Evolutionary conservation across 1,140 invertebrate genomes (phyloP), one percentile per base, ranked within the genome.

Genomic region (Venturia canescens): DNA sequence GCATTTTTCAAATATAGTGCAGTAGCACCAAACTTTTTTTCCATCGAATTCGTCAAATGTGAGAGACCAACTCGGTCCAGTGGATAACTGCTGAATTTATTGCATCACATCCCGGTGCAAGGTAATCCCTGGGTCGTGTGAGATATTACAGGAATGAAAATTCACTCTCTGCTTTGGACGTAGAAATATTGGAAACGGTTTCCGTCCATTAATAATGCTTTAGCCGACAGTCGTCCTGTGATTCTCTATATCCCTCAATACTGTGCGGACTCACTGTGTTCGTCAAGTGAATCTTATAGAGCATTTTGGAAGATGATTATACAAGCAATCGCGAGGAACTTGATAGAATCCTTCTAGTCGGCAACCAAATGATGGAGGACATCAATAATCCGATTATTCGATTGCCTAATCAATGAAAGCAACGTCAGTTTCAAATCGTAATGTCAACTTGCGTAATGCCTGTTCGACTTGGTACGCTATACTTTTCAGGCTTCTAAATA

Each of bases 101-200:
- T 53, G 18, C 50, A 53, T 21, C 50, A 18, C 50, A n/a, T 21
- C 50, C 50, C 50, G 50, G 18, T 18, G 16, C n/a, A 21, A 53
- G 50, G n/a, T n/a, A 53, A 53, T 53, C 50, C 50, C 3, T 6
- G 38, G 50, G n/a, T 53, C 50, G 50, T n/a, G n/a, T 53, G 50
- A 53, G 50, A n/a, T 53, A 53, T 53, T 53, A 53, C 50, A 53
- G n/a, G 50, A 53, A 53, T n/a, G 18, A 53, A 53, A 53, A 53
- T 53, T 53, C 50, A 53, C n/a, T 53, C n/a, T n/a, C 50, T 53
- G 50, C 16, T 53, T n/a, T 53, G 18, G n/a, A 53, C 7, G 50
- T n/a, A 53, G 50, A 53, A 44, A 53, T 53, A 53, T 53, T 53
- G 50, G n/a, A 53, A 53, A 53, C n/a, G 50, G 16, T 53, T 21